Evolutionary conservation across 2,888 invertebrate species (phyloP).

Genomic region (Pecten maximus): DNA sequence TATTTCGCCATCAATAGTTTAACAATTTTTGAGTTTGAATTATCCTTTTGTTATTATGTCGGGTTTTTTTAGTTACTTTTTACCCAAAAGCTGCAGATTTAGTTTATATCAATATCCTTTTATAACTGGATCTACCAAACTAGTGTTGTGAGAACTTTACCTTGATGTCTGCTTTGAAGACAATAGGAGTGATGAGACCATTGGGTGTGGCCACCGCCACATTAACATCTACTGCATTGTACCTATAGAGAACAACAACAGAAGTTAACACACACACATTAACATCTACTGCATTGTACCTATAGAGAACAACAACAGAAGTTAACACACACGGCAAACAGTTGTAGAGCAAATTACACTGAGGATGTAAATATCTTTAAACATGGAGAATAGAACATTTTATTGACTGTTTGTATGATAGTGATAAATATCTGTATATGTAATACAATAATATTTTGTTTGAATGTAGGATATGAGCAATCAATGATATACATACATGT

Average conservation of each 20-base stretch:
- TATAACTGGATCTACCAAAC: not conserved
- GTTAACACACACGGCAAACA: not conserved
- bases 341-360: not conserved
- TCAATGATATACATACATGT: no score
- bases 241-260: conserved; percentile 84
- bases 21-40: no score
- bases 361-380: no score
- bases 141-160: conserved; percentile 65
- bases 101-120: not conserved
- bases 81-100: no score
- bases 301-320: conserved; percentile 78
- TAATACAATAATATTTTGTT: no score
- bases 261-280: conserved; percentile 88
- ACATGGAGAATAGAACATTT: no score
- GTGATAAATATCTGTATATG: no score
- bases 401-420: no score
- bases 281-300: conserved; percentile 95
- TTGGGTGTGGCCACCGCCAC: conserved; percentile 97
- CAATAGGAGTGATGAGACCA: conserved; percentile 98
- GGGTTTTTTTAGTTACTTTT: no score
- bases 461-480: no score
- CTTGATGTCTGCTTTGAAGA: conserved; percentile 94
- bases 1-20: no score
- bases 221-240: conserved; percentile 95
- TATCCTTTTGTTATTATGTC: no score